These are phyloP conservation scores for Episyrphus balteatus DNA, from an alignment of 1,140 invertebrate genomes.

Conservation along the genomic window DNA sequence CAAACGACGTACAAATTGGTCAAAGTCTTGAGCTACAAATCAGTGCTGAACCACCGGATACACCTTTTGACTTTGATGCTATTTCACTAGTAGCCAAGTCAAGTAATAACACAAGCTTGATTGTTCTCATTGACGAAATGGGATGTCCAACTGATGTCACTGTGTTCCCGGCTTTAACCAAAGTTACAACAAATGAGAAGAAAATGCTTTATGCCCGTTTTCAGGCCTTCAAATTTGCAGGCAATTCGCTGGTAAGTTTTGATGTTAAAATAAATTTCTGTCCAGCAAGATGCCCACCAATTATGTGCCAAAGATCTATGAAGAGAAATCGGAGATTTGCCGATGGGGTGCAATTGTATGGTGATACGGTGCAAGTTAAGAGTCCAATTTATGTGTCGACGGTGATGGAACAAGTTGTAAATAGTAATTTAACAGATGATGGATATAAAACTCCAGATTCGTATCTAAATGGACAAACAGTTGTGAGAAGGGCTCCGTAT, in stretches of 20 bases:
- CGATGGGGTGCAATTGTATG: constrained; percentile 1
- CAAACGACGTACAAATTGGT: constrained; percentile 31
- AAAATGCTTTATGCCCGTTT: constrained; percentile 34
- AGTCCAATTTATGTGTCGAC: constrained; percentile 29
- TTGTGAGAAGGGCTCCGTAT: constrained; percentile 14
- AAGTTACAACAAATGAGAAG: constrained; percentile 23
- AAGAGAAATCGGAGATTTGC: not conserved
- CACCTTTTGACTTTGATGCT: constrained; percentile 21
- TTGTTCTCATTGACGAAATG: constrained; percentile 46
- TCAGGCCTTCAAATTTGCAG: constrained; percentile 42
- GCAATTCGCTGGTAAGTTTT: constrained; percentile 38
- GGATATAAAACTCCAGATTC: constrained; percentile 3
- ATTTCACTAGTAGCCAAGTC: constrained; percentile 38
- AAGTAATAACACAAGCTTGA: constrained; percentile 35
- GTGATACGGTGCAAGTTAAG: constrained; percentile 16
- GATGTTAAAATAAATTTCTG: constrained; percentile 42
- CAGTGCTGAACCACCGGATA: constrained; percentile 22
- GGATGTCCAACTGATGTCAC: constrained; percentile 49
- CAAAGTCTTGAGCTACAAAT: constrained; percentile 31
- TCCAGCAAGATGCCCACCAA: constrained; percentile 27
- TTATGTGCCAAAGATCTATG: constrained; percentile 16
- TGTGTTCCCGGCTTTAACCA: constrained; percentile 37
- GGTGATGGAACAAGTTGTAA: constrained; percentile 17
- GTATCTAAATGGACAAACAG: constrained; percentile 7
- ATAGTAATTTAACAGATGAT: not conserved